Evolutionary conservation across 2,888 invertebrate species (phyloP), one percentile per base, ranked within the genome.

Genomic region (Trichopria drosophilae): DNA sequence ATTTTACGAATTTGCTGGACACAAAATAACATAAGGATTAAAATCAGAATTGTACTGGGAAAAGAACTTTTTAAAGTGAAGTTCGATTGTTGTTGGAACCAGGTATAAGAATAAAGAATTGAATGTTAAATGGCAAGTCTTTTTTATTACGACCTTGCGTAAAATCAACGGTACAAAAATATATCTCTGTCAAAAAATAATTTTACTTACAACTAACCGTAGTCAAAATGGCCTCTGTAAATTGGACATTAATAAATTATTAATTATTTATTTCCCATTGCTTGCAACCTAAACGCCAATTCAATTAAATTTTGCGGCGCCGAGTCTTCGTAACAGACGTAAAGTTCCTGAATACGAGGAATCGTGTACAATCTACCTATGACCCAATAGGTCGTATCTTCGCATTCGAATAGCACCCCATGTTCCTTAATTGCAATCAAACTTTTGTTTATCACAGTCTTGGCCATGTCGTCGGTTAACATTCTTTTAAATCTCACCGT

Each of bases 251-350:
- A 24, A 24, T 32, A 32, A 32, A 32, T 6, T 9, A 32, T 32
- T n/a, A 9, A n/a, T n/a, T n/a, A n/a, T n/a, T n/a, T n/a, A n/a
- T n/a, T n/a, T n/a, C n/a, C n/a, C n/a, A n/a, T n/a, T n/a, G n/a
- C n/a, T 32, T n/a, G 32, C 3, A 90, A 78, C 61, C 88, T 82
- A 73, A 90, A 93, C 5, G 93, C 92, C 65, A 94, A 81, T 80
- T 95, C 94, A 1, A 93, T 84, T 61, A 93, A 79, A 78, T 92
- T 93, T 75, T 94, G 93, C 0, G 93, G 90, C 10, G 88, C 82
- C 19, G 86, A 85, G 56, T 93, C 91, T 61, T 88, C 86, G 75
- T 91, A 91, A 73, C 94, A 94, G 31, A 94, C 82, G 68, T 90
- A 95, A 9, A 93, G 78, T 71, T 94, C 93, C 59, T 86, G 82